Percentiles rank a stretch among this genome's conserved stretches.
These are phyloP conservation scores for Cabera pusaria DNA, from an alignment of 2,888 invertebrate species.

Conservation along the genomic window DNA sequence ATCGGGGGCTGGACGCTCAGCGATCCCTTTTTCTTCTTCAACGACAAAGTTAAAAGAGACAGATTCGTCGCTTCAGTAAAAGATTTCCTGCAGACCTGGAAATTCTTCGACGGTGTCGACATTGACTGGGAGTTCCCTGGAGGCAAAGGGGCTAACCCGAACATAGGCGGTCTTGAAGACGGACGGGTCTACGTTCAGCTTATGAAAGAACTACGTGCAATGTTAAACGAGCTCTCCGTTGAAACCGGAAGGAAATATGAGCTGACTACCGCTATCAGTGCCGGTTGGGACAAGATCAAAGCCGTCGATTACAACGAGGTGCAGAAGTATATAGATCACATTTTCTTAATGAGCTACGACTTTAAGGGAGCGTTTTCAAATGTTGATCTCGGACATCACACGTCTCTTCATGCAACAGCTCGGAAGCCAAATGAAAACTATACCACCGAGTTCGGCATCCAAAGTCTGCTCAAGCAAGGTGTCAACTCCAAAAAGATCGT, in stretches of 20 bases:
- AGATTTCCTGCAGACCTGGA: constrained; percentile 76
- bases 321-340: constrained; percentile 77
- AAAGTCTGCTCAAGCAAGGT: constrained; percentile 71
- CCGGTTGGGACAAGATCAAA: constrained; percentile 79
- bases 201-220: constrained; percentile 72
- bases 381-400: constrained; percentile 71
- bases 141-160: constrained; percentile 76
- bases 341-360: constrained; percentile 78
- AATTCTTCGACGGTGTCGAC: constrained; percentile 77
- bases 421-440: constrained; percentile 75
- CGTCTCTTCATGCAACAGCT: constrained; percentile 66
- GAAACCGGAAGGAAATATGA: constrained; percentile 74
- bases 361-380: constrained; percentile 80
- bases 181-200: constrained; percentile 65
- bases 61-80: constrained; percentile 73
- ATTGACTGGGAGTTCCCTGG: constrained; percentile 81
- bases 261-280: constrained; percentile 76
- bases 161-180: constrained; percentile 69
- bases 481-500: constrained; percentile 72
- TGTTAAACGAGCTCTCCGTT: constrained; percentile 69
- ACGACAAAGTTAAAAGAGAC: constrained; percentile 62
- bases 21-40: constrained; percentile 77
- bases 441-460: constrained; percentile 75
- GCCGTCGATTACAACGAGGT: constrained; percentile 73
- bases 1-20: constrained; percentile 77